These are phyloP conservation scores for Patella pellucida DNA, from an alignment of 2,888 invertebrate genomes.

Conservation along the genomic window DNA sequence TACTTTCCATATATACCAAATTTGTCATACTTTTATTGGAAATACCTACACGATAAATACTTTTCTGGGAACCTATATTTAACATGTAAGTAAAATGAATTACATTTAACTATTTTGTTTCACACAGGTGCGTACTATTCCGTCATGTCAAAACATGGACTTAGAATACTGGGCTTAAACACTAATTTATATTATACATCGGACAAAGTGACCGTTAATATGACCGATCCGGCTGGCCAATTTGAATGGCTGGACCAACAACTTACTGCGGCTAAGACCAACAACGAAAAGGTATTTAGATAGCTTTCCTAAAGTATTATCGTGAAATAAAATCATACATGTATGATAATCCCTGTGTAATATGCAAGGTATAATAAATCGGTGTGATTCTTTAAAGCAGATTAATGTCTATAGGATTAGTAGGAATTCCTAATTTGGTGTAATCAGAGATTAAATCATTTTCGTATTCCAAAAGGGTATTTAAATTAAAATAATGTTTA, in stretches of 20 bases:
- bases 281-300: constrained; percentile 81
- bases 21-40: too few relatives aligned
- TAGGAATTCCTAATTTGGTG: too few relatives aligned
- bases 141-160: constrained; percentile 82
- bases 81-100: background rate
- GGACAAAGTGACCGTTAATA: constrained; percentile 69
- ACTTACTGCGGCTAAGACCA: constrained; percentile 80
- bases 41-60: too few relatives aligned
- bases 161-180: constrained; percentile 88
- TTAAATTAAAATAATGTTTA: too few relatives aligned
- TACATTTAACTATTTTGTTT: background rate
- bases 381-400: too few relatives aligned
- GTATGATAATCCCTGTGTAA: too few relatives aligned
- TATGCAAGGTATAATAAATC: too few relatives aligned
- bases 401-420: too few relatives aligned
- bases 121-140: constrained; percentile 88
- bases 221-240: constrained; percentile 80
- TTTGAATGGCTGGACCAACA: constrained; percentile 87
- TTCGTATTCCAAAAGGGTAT: too few relatives aligned
- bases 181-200: constrained; percentile 83
- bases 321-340: background rate
- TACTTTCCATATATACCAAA: too few relatives aligned
- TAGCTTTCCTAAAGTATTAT: background rate
- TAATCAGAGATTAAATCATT: too few relatives aligned
- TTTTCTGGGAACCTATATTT: too few relatives aligned